A percentile compares a stretch with the other conserved stretches of the same genome.
Conservation (phyloP, 2,888 invertebrate species). For the Drosophila basisetae region DNA sequence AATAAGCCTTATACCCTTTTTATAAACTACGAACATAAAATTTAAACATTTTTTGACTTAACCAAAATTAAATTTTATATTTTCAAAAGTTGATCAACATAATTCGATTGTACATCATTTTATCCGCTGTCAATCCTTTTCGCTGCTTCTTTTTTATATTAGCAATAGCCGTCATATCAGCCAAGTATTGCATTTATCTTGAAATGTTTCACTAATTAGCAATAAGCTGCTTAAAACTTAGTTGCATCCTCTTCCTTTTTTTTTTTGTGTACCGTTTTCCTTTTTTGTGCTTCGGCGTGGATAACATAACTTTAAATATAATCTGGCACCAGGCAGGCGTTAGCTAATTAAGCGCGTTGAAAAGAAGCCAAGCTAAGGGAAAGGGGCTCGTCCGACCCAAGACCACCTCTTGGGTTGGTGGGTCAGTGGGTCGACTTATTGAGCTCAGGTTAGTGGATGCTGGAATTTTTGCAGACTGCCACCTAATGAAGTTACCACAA, state of each 20-base stretch:
- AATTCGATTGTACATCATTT: neutral
- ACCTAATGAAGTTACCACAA: conserved; percentile 63
- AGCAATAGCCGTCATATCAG: neutral
- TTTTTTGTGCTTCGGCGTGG: conserved; percentile 17
- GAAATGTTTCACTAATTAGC: conserved; percentile 14
- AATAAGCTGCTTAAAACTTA: conserved; percentile 8
- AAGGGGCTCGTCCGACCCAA: neutral
- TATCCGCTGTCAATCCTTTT: neutral
- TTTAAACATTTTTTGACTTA: neutral
- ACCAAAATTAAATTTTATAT: neutral
- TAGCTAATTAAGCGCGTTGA: conserved; percentile 61
- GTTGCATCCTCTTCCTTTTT: conserved; percentile 22
- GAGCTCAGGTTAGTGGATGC: conserved; percentile 19
- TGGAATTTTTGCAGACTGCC: conserved; percentile 22
- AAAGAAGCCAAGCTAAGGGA: conserved; percentile 34
- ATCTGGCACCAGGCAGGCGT: conserved; percentile 46
- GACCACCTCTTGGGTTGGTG: neutral
- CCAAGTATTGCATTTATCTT: neutral
- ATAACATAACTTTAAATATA: conserved; percentile 52
- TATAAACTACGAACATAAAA: neutral
- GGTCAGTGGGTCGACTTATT: conserved; percentile 15
- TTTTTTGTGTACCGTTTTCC: conserved; percentile 1
- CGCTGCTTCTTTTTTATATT: neutral
- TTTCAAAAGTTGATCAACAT: neutral
- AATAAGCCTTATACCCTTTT: neutral